Evolutionary conservation across 2,888 invertebrate genomes (phyloP).

Genomic region (Aleiodes leptofemur): DNA sequence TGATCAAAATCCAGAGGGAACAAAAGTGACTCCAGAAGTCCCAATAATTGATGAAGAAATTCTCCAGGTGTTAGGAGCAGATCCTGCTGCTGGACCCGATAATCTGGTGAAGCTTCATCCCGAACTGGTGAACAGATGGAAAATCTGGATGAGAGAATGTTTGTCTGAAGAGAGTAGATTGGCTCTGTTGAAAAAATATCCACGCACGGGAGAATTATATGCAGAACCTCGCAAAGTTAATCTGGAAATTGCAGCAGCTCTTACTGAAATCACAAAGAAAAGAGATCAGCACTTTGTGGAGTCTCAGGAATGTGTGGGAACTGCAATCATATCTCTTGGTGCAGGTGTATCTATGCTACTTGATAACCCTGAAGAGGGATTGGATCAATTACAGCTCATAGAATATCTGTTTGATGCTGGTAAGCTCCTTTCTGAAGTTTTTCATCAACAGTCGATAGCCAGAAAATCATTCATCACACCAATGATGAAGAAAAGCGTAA

Average conservation of each 20-base stretch:
- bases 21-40: too few relatives aligned
- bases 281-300: conserved; percentile 46
- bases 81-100: too few relatives aligned
- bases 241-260: conserved; percentile 37
- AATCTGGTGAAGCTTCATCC: too few relatives aligned
- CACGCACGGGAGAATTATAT: conserved; percentile 39
- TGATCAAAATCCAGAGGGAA: too few relatives aligned
- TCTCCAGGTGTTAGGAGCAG: too few relatives aligned
- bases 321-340: conserved; percentile 41
- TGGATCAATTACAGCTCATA: conserved; percentile 40
- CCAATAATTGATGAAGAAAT: too few relatives aligned
- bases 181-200: conserved; percentile 37
- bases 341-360: conserved; percentile 42
- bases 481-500: conserved; percentile 46
- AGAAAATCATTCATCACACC: conserved; percentile 45
- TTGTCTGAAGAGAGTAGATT: conserved; percentile 51
- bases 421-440: conserved; percentile 44
- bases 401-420: conserved; percentile 44
- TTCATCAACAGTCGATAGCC: conserved; percentile 43
- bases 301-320: conserved; percentile 42
- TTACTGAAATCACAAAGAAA: conserved; percentile 41
- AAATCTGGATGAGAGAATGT: conserved; percentile 62
- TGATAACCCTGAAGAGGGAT: conserved; percentile 37
- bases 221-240: conserved; percentile 44
- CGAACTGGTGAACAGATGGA: conserved; percentile 45